Conservation (phyloP, 2,113 vertebrate species). For the Trichechus manatus region DNA sequence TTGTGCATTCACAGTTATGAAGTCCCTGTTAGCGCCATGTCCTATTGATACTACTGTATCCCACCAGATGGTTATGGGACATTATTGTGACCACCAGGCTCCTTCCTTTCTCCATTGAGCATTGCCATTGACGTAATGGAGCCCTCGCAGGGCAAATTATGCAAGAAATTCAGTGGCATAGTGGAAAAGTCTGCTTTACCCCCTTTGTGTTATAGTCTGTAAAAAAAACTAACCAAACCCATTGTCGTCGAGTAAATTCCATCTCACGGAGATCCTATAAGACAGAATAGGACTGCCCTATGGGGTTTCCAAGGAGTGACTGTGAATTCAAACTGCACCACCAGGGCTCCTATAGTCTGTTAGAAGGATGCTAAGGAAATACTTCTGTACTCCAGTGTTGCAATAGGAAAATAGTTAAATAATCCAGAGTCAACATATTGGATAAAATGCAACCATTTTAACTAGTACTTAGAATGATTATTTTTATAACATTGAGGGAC, state of each 20-base stretch:
- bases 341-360: neutral
- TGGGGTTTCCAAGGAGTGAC: no score
- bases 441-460: neutral
- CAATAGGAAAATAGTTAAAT: neutral
- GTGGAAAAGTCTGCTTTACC: neutral
- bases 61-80: neutral
- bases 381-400: neutral
- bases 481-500: neutral
- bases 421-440: neutral
- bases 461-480: accelerated
- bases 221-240: no score
- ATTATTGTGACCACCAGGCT: neutral
- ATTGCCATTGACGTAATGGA: neutral
- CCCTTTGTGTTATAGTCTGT: neutral
- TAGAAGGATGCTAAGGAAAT: neutral
- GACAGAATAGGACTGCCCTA: no score
- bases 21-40: no score
- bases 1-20: neutral
- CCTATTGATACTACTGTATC: accelerated
- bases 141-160: neutral
- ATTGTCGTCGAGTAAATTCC: no score
- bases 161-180: neutral
- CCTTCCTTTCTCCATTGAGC: neutral
- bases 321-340: no score
- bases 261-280: no score